These are phyloP conservation scores for Diachasma alloeum DNA, from an alignment of 1,140 invertebrate genomes.

Conservation along the genomic window DNA sequence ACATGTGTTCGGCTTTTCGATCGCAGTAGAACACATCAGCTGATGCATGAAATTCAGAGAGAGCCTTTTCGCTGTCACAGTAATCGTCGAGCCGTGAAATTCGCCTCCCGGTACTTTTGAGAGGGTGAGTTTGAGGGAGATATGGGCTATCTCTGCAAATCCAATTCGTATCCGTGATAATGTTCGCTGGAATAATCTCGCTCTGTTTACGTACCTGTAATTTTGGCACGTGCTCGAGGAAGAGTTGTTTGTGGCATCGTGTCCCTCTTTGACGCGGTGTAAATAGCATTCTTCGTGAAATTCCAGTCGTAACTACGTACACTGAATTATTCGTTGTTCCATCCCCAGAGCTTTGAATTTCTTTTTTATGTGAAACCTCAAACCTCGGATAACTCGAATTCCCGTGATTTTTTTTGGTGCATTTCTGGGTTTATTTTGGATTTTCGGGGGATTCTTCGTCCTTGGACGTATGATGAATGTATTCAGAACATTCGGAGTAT, in stretches of 20 bases:
- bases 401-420: too few relatives aligned
- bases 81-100: slow-evolving; percentile 43
- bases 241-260: background rate
- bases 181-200: background rate
- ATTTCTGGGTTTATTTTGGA: too few relatives aligned
- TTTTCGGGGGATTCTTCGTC: too few relatives aligned
- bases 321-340: too few relatives aligned
- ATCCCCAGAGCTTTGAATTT: too few relatives aligned
- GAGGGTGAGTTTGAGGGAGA: background rate
- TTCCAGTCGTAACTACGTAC: too few relatives aligned
- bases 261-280: background rate
- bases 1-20: background rate
- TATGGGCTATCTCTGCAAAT: slow-evolving; percentile 3
- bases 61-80: background rate
- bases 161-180: slow-evolving; percentile 11
- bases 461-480: too few relatives aligned
- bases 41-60: slow-evolving; percentile 46
- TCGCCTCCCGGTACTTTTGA: slow-evolving; percentile 30
- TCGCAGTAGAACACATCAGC: slow-evolving; percentile 24
- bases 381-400: too few relatives aligned
- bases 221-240: background rate
- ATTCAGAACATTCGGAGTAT: too few relatives aligned
- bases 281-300: background rate
- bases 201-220: background rate
- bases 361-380: too few relatives aligned